A percentile compares a stretch with the other conserved stretches of the same genome.
phyloP scores from a whole-genome alignment of 2,797 vertebrate species.

The Semotilus atromaculatus region DNA sequence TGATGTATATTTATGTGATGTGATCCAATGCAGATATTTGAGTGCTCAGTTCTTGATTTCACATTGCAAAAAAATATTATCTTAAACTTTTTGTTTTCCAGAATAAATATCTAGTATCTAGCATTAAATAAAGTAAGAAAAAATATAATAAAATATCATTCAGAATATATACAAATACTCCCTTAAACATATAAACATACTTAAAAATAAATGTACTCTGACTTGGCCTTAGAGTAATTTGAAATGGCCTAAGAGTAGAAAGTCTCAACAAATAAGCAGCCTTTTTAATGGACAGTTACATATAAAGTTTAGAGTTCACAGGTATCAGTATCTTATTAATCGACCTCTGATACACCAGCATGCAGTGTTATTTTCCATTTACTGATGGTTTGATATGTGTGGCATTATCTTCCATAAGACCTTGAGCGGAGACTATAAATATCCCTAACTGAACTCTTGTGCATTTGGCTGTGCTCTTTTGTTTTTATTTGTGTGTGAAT shows the following conservation, averaged over 20 bases:
- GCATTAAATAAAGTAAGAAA: neutral
- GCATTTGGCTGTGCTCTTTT: constrained; percentile 36
- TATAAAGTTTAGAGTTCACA: neutral
- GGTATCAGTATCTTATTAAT: neutral
- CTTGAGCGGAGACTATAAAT: constrained; percentile 49
- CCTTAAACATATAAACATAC: neutral
- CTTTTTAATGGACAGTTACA: neutral
- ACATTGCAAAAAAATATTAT: neutral
- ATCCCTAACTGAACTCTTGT: constrained; percentile 39
- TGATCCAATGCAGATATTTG: neutral
- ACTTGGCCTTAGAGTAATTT: neutral
- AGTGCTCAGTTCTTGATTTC: neutral
- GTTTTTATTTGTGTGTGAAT: constrained; percentile 47
- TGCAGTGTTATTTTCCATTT: constrained; percentile 29
- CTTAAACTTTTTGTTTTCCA: neutral
- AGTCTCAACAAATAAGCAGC: neutral
- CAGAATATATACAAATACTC: neutral
- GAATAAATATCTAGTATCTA: neutral
- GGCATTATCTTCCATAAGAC: constrained; percentile 48
- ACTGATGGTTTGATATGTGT: constrained; percentile 40
- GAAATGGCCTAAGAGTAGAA: neutral
- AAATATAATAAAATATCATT: neutral
- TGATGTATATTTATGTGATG: neutral
- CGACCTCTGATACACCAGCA: neutral
- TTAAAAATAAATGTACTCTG: neutral